Evolutionary conservation across 2,797 vertebrate species (phyloP), one percentile per base, ranked within the genome.

Genomic region (Fistularia tabacaria): DNA sequence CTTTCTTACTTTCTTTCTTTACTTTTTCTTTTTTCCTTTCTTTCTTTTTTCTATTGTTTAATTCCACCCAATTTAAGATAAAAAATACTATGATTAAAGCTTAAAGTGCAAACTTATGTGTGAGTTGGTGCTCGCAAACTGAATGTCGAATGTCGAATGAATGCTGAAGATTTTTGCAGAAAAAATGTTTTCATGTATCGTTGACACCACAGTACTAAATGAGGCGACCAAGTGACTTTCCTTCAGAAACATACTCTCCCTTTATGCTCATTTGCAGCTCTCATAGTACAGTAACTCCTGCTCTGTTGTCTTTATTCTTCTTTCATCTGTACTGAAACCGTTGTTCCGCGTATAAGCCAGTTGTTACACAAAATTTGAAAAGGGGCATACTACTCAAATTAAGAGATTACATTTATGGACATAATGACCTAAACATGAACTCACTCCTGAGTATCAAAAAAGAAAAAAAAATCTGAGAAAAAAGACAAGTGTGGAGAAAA

Each of bases 321-420:
- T 59, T 72, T 74, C 66, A 75, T 81, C 54, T 64, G 61, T 40
- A 66, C 57, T 77, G 81, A 80, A 36, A 6, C 56, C 59, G 62
- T 64, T 66, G 58, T 47, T 8, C 46, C 60, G 40, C 48, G 46
- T 67, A 64, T 62, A 76, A 71, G 9, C 68, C 77, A 84, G 73
- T 62, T 69, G 78, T 73, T 81, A 81, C 73, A 80, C 38, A 57
- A 43, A 51, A 74, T 77, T 66, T 73, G 67, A 81, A 67, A 73
- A 71, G 68, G 65, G 14, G 65, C 74, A 63, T 69, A 85, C 63
- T 76, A 74, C 69, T 78, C 2, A 67, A 77, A 77, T 69, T 15
- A 81, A 86, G 64, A 80, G 66, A 81, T 74, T 77, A 56, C 59
- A 77, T 78, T 79, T 76, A 80, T 78, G 66, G 70, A 80, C 67